phyloP scores from a whole-genome alignment of 2,797 vertebrate species.

The Enteromius afrohamiltoni region DNA sequence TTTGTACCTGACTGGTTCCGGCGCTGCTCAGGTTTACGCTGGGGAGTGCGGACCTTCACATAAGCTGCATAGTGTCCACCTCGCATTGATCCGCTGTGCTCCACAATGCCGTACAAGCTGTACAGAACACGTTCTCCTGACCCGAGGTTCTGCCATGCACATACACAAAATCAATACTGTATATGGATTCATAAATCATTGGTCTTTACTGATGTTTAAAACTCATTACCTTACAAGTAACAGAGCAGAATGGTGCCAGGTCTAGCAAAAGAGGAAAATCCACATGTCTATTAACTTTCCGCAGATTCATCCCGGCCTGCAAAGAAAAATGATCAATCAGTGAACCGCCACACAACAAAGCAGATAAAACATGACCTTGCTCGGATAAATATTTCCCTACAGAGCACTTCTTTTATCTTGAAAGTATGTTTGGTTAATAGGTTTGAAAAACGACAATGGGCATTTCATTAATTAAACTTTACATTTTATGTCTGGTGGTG shows the following conservation, averaged over 20 bases:
- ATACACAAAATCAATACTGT: slow-evolving; percentile 17
- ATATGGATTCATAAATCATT: not conserved
- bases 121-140: slow-evolving; percentile 87
- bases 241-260: slow-evolving; percentile 94
- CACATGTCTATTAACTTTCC: slow-evolving; percentile 96
- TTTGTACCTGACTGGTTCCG: slow-evolving; percentile 81
- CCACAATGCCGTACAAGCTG: slow-evolving; percentile 93
- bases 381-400: not conserved
- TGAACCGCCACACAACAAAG: slow-evolving; percentile 21
- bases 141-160: slow-evolving; percentile 72
- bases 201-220: not conserved
- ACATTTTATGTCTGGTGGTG: not conserved
- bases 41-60: slow-evolving; percentile 88
- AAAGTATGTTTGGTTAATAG: not conserved
- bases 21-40: slow-evolving; percentile 80
- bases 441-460: not conserved
- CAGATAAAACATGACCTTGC: slow-evolving; percentile 10
- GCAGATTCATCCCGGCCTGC: slow-evolving; percentile 93
- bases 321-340: not conserved
- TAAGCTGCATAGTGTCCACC: slow-evolving; percentile 95
- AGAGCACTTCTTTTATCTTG: not conserved
- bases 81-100: slow-evolving; percentile 95
- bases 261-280: slow-evolving; percentile 93
- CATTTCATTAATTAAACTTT: not conserved
- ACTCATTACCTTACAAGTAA: slow-evolving; percentile 88